Evolutionary conservation across 1,140 invertebrate genomes (phyloP).

Genomic region (Rhopalosiphum maidis): DNA sequence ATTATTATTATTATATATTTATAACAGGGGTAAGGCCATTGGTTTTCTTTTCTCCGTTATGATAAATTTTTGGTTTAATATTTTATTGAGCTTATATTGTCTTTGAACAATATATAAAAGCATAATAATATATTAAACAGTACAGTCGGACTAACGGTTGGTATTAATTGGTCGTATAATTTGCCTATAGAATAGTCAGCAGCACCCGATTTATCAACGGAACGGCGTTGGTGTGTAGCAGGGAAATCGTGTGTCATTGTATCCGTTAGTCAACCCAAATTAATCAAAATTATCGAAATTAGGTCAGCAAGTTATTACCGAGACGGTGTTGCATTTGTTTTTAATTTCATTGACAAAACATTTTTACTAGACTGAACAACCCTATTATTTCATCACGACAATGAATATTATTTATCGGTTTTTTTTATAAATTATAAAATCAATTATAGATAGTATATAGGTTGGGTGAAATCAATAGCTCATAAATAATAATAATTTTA

Average conservation of each 20-base stretch:
- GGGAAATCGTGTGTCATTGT: background rate
- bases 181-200: background rate
- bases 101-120: background rate
- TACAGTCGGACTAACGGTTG: background rate
- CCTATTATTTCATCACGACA: background rate
- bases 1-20: background rate
- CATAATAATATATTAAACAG: background rate
- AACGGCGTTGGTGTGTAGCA: background rate
- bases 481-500: background rate
- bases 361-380: background rate
- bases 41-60: background rate
- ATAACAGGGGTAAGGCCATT: background rate
- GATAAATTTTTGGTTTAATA: background rate
- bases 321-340: background rate
- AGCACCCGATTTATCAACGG: background rate
- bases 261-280: background rate
- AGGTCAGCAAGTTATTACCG: background rate
- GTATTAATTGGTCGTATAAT: slow-evolving; percentile 18
- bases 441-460: background rate
- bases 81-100: background rate
- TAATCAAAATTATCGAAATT: background rate
- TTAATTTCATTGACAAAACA: background rate
- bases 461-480: background rate
- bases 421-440: background rate
- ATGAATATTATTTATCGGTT: background rate